phyloP scores from a whole-genome alignment of 2,797 vertebrate species.

The Pogonophryne albipinna region DNA sequence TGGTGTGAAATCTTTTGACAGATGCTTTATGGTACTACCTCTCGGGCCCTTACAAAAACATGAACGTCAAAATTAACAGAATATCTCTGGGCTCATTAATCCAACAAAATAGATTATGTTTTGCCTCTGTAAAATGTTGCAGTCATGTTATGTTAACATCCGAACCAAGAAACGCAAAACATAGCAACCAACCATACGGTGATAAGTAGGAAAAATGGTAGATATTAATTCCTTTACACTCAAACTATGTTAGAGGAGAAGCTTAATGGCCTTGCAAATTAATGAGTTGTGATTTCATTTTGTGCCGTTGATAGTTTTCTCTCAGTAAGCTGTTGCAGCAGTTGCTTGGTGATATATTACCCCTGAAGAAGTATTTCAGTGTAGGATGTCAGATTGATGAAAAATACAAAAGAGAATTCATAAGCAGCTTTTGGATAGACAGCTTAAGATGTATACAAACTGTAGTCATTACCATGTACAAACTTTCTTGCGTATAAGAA shows the following conservation, averaged over 20 bases:
- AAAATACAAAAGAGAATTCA: constrained; percentile 50
- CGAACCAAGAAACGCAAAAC: constrained; percentile 24
- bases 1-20: background rate
- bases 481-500: constrained; percentile 37
- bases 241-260: constrained; percentile 44
- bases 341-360: constrained; percentile 55
- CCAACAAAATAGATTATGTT: constrained; percentile 19
- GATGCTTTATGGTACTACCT: constrained; percentile 13
- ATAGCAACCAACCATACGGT: constrained; percentile 45
- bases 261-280: constrained; percentile 30
- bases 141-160: constrained; percentile 15
- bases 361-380: constrained; percentile 34
- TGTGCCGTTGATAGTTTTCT: constrained; percentile 46
- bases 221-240: constrained; percentile 62
- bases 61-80: constrained; percentile 1
- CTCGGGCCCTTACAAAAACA: constrained; percentile 19
- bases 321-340: constrained; percentile 39
- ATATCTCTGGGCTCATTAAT: constrained; percentile 19
- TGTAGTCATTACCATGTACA: constrained; percentile 28
- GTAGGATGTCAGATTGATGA: constrained; percentile 60
- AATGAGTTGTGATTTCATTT: constrained; percentile 46
- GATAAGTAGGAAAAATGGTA: constrained; percentile 29
- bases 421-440: constrained; percentile 38
- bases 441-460: constrained; percentile 19
- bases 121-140: constrained; percentile 13